Conservation (phyloP, 2,797 vertebrate species). For the Cyclura pinguis region DNA sequence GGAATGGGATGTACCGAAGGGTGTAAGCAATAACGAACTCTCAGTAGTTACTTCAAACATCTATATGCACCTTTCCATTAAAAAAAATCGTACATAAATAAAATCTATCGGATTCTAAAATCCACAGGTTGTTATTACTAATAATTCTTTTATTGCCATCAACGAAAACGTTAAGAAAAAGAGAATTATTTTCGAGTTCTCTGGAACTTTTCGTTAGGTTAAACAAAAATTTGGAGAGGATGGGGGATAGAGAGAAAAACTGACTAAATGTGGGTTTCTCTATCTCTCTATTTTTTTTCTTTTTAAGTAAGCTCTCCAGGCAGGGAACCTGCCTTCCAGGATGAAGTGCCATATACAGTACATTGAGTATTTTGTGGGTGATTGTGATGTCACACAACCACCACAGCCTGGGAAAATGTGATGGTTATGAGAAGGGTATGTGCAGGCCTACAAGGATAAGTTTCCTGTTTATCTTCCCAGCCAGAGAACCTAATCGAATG, state of each 20-base stretch:
- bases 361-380: too few relatives aligned
- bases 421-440: not conserved
- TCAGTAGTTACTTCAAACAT: too few relatives aligned
- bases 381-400: too few relatives aligned
- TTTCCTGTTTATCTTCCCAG: constrained; percentile 65
- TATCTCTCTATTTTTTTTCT: not conserved
- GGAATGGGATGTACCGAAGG: too few relatives aligned
- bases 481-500: constrained; percentile 59
- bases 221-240: too few relatives aligned
- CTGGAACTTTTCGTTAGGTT: not conserved
- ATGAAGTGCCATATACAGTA: not conserved
- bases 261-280: not conserved
- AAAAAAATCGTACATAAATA: too few relatives aligned
- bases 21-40: too few relatives aligned
- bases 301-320: not conserved
- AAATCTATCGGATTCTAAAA: too few relatives aligned
- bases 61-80: too few relatives aligned
- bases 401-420: too few relatives aligned
- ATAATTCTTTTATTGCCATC: not conserved
- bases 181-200: not conserved
- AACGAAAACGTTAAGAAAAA: not conserved
- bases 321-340: not conserved
- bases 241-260: not conserved
- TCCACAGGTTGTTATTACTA: too few relatives aligned
- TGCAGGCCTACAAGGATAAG: too few relatives aligned